Base-by-base conservation (phyloP, 2,888 invertebrate species). In the Subacronicta megacephala region DNA sequence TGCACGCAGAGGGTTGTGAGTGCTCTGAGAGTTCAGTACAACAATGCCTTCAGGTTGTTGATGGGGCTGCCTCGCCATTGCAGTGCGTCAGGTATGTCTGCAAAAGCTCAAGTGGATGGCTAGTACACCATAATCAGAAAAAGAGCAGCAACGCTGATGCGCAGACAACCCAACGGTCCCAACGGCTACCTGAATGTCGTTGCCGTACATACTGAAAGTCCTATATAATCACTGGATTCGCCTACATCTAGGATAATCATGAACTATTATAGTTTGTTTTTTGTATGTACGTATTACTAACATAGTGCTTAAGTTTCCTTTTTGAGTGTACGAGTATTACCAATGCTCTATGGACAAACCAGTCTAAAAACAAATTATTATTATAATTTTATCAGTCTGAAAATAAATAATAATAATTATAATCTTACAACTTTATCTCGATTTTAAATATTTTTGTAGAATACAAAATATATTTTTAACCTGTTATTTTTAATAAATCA, bases 21-120 rank as follows among this genome's bases (percentile, higher is more conserved):
- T 10, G 17, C 18, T 38, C 37, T 38, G 18, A 38, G 37, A 38
- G 17, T 38, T 38, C 18, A 38, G 37, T 38, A 38, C 37, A 38
- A 38, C 37, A 38, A 38, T 18, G 37, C 37, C 17, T 38, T 38
- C 37, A 38, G 37, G 37, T 7, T 35, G 33, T 2, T 35, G 33
- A 35, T 35, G 15, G 33, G 33, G 7, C 13, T 35, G 33, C 33
- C 33, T 35, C 33, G 33, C 33, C 6, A 35, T 35, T 29, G 29
- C 29, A 29, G 29, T 29, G 29, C 12, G 29, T 29, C 29, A 10
- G 29, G 2, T 12, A 29, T 35, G 33, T 35, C 15, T 13, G 33
- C 33, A 2, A 15, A 35, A 35, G 15, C 33, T 1, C 33, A 35
- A 35, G 33, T 35, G 33, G 33, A 35, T 7, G 33, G 33, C 3